Evolutionary conservation across 2,113 vertebrate genomes (phyloP).

Genomic region (Pangasianodon hypophthalmus): DNA sequence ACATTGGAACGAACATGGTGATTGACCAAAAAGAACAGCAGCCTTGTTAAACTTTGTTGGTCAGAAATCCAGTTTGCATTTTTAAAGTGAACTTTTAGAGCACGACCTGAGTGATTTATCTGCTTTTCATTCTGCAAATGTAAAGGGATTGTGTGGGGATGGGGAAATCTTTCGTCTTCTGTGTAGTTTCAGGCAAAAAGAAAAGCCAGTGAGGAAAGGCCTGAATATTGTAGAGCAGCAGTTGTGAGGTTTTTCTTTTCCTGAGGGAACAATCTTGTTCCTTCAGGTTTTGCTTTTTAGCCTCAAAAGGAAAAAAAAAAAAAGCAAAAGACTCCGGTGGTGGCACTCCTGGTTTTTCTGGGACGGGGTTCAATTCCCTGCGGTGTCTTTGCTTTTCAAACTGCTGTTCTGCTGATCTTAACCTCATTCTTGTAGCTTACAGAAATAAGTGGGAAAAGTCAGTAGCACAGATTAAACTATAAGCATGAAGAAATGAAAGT

Average conservation of each 20-base stretch:
- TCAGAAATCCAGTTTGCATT: neutral
- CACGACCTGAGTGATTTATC: neutral
- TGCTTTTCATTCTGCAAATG: neutral
- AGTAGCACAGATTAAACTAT: neutral
- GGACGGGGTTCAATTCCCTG: conserved; percentile 93
- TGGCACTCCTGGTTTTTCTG: conserved; percentile 84
- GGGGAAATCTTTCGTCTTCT: conserved; percentile 48
- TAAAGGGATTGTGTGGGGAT: conserved; percentile 41
- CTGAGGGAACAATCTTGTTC: conserved; percentile 88
- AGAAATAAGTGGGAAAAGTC: neutral
- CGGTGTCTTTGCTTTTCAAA: conserved; percentile 81
- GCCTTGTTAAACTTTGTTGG: conserved; percentile 9
- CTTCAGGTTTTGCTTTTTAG: conserved; percentile 95
- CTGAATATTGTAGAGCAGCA: conserved; percentile 63
- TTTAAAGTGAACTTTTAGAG: neutral
- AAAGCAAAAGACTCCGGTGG: conserved; percentile 97
- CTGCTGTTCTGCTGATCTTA: conserved; percentile 51
- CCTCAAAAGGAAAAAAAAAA: conserved; percentile 73
- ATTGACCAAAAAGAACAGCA: neutral
- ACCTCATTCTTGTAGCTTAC: neutral
- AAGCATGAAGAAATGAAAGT: too few relatives aligned
- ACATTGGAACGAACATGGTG: neutral
- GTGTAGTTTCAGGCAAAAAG: conserved; percentile 56
- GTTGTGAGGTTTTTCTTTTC: conserved; percentile 88
- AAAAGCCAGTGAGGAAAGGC: conserved; percentile 51